Percentiles rank a stretch among this genome's conserved stretches.
Conservation (phyloP, 2,888 invertebrate genomes). For the Buathra laborator region DNA sequence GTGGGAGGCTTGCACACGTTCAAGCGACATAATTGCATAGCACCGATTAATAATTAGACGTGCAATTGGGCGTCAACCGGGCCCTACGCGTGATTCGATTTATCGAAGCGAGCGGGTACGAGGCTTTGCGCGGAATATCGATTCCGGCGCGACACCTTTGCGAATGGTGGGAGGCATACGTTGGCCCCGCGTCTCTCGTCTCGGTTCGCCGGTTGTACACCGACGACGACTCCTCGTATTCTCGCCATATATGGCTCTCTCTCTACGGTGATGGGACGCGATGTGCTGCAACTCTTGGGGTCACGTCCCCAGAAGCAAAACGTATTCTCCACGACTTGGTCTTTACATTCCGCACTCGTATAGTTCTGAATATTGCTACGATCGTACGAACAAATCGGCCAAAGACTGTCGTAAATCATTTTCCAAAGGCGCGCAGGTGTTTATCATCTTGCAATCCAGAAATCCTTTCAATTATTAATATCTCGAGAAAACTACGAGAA, state of each 20-base stretch:
- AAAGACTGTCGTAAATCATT: no score
- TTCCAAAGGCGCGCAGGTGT: no score
- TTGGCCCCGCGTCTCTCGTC: conserved; percentile 2
- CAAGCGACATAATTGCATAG: conserved; percentile 80
- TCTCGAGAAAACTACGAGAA: no score
- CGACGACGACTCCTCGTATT: no score
- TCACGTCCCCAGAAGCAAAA: conserved; percentile 1
- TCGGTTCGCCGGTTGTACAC: not conserved
- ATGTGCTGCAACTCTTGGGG: not conserved
- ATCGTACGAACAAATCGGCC: no score
- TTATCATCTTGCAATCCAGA: no score
- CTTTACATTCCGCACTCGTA: not conserved
- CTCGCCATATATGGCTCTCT: no score
- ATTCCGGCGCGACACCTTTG: conserved; percentile 71
- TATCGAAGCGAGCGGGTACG: conserved; percentile 74
- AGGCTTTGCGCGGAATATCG: conserved; percentile 75
- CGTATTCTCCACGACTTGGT: not conserved
- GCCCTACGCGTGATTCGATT: conserved; percentile 81
- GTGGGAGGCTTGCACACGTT: conserved; percentile 69
- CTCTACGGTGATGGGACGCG: no score
- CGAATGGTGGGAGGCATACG: not conserved
- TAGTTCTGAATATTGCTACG: no score
- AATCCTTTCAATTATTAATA: no score
- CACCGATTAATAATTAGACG: conserved; percentile 84
- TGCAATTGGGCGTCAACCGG: conserved; percentile 81